Conservation (phyloP, 2,113 vertebrate genomes). For the Herpailurus yagouaroundi region DNA sequence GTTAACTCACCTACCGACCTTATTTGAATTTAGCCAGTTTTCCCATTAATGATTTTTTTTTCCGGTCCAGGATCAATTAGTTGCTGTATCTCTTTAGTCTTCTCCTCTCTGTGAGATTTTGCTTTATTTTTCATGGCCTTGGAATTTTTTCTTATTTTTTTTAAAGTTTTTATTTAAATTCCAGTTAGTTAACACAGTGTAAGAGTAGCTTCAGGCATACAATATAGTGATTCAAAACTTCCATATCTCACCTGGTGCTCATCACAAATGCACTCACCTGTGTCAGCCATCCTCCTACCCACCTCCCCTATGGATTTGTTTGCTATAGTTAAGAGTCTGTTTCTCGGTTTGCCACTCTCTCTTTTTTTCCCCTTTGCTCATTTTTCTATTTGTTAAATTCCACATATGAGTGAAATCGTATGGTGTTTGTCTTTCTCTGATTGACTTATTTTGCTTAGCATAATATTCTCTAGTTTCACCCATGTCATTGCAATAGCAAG, state of each 20-base stretch:
- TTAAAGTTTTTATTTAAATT: neutral
- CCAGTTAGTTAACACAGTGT: neutral
- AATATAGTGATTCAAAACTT: neutral
- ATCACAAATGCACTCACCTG: neutral
- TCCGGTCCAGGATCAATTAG: neutral
- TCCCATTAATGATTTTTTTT: neutral
- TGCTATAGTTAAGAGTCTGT: neutral
- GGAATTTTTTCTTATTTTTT: neutral
- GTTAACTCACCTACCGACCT: neutral
- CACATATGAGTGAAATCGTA: neutral
- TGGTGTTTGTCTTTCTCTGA: neutral
- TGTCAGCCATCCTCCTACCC: neutral
- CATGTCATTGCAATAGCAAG: neutral
- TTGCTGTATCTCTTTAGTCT: neutral
- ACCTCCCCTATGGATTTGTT: neutral
- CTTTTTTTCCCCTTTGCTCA: neutral
- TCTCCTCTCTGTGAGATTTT: neutral
- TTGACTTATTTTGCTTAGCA: neutral
- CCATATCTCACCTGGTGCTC: neutral
- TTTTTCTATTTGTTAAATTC: neutral
- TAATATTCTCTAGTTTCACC: neutral
- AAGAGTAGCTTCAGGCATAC: neutral
- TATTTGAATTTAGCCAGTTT: neutral
- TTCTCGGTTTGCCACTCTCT: neutral
- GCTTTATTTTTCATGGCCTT: neutral